Evolutionary conservation across 2,113 vertebrate species (phyloP), one percentile per base, ranked within the genome.

Genomic region (Pseudorasbora parva): DNA sequence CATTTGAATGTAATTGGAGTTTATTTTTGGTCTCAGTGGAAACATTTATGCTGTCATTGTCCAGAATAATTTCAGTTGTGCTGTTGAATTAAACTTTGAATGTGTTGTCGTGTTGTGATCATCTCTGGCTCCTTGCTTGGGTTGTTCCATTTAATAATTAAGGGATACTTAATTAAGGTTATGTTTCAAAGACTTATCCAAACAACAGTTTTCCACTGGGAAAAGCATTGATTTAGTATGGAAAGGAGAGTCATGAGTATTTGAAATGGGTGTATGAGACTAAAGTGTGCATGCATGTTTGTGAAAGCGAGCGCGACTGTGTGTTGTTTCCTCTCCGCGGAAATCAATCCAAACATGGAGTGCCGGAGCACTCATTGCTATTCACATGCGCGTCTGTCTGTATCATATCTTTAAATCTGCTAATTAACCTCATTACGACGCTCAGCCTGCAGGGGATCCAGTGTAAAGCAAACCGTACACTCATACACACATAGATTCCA

Each of bases 351-450:
- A 76, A 27, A 43, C n/a, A 69, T 25, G n/a, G 23, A 47, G 45
- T 77, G 27, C 59, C 51, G 8, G 43, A 85, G 47, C 21, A 25
- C 60, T 86, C 76, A 88, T 86, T 88, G 41, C 81, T 85, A 83
- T 86, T 87, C 85, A 66, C 59, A 21, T 14, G 4, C 2, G 72
- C 37, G 23, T 41, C 74, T 82, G 72, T 78, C 51, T 76, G 56
- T 66, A 71, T 77, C 71, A 76, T 85, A 85, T 88, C 87, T 87
- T 78, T 85, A 83, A 86, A 88, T 87, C 83, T 85, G 69, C 87
- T 88, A 86, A 88, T 88, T 87, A 88, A 84, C 85, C 77, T 85
- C 83, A 81, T 88, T 85, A 88, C 9, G 41, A 76, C 54, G 56
- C 47, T 30, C 77, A 83, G 80, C 81, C 87, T 69, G 76, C 71